A percentile compares a stretch with the other conserved stretches of the same genome.
Conservation (phyloP, 2,113 vertebrate genomes). For the Austrofundulus limnaeus region DNA sequence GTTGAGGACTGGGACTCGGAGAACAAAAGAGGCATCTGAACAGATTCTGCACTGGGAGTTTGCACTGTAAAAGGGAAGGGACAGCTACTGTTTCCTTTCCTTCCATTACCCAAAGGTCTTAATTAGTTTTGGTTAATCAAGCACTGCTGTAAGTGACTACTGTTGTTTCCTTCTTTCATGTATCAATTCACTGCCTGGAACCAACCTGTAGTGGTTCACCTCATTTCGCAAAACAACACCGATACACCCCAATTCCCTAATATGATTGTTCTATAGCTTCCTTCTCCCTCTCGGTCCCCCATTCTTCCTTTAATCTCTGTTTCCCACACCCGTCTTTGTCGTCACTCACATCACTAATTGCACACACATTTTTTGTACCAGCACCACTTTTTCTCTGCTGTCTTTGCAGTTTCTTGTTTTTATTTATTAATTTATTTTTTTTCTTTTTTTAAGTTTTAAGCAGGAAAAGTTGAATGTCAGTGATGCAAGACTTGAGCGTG, state of each 20-base stretch:
- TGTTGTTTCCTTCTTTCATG: slow-evolving; percentile 77
- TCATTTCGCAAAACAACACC: slow-evolving; percentile 63
- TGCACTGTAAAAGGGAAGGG: slow-evolving; percentile 45
- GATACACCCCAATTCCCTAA: slow-evolving; percentile 62
- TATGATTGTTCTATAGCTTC: slow-evolving; percentile 53
- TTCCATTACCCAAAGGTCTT: slow-evolving; percentile 79
- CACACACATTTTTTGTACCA: not conserved
- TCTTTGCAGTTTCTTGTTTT: slow-evolving; percentile 12
- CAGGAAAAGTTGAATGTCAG: slow-evolving; percentile 1
- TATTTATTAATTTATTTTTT: not conserved
- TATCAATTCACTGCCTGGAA: slow-evolving; percentile 71
- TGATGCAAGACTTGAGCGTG: not conserved
- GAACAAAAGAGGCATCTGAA: slow-evolving; percentile 65
- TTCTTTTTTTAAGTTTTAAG: slow-evolving; percentile 20
- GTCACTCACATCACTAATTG: slow-evolving; percentile 27
- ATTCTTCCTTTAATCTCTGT: slow-evolving; percentile 41
- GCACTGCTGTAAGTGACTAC: slow-evolving; percentile 75
- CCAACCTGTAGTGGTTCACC: slow-evolving; percentile 63
- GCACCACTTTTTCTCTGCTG: slow-evolving; percentile 1
- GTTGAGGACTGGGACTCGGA: slow-evolving; percentile 58
- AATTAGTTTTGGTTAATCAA: slow-evolving; percentile 83
- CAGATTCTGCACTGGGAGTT: slow-evolving; percentile 69
- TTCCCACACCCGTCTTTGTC: slow-evolving; percentile 25
- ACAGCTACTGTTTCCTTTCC: slow-evolving; percentile 67
- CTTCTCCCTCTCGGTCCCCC: slow-evolving; percentile 18